Conservation (phyloP, 2,797 vertebrate species). For the Gastrophryne carolinensis region DNA sequence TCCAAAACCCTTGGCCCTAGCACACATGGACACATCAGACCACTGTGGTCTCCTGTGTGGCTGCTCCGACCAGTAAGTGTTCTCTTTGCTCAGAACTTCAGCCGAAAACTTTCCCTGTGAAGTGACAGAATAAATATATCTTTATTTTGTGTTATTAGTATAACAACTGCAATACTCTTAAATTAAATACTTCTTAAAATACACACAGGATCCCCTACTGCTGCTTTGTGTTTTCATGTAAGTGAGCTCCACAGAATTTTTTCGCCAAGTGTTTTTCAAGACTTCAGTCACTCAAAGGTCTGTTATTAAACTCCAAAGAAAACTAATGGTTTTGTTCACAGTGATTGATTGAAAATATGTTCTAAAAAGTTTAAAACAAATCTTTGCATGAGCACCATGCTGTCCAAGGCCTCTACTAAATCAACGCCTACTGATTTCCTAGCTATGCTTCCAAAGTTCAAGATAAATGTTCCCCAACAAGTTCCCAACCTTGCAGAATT, state of each 20-base stretch:
- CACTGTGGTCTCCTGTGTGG: conserved; percentile 3
- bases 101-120: conserved; percentile 54
- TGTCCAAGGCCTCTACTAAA: conserved; percentile 9
- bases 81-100: conserved; percentile 49
- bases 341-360: conserved; percentile 44
- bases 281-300: conserved; percentile 8
- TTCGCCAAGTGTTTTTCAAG: conserved; percentile 34
- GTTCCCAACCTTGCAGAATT: conserved; percentile 1
- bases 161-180: neutral
- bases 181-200: conserved; percentile 25
- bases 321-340: conserved; percentile 34
- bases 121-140: conserved; percentile 18
- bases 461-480: neutral
- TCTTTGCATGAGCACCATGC: conserved; percentile 13
- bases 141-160: neutral
- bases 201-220: neutral
- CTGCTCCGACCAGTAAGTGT: conserved; percentile 27
- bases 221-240: conserved; percentile 30
- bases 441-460: neutral
- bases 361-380: conserved; percentile 38
- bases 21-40: conserved; percentile 37
- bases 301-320: conserved; percentile 27
- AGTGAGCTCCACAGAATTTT: conserved; percentile 1
- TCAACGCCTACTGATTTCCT: conserved; percentile 28
- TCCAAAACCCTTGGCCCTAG: conserved; percentile 58